Evolutionary conservation across 2,113 vertebrate genomes (phyloP).

Genomic region (Dromiciops gliroides): DNA sequence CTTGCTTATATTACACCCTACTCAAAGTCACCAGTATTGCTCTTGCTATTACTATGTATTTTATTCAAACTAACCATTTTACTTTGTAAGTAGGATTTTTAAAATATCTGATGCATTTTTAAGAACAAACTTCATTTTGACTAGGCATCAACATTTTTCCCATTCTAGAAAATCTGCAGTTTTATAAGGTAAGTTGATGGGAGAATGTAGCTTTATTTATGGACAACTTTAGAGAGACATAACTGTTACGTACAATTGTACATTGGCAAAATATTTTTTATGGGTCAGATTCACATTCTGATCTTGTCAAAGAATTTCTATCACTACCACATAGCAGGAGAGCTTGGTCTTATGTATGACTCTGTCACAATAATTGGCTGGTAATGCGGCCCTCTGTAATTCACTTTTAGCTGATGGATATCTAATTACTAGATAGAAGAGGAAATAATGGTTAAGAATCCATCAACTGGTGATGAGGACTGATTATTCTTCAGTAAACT

Average conservation of each 20-base stretch:
- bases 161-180: constrained; percentile 13
- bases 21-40: not conserved
- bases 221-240: not conserved
- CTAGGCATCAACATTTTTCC: constrained; percentile 1
- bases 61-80: not conserved
- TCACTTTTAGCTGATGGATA: constrained; percentile 50
- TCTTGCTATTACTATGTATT: not conserved
- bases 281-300: constrained; percentile 22
- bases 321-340: constrained; percentile 3
- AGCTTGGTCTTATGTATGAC: not conserved
- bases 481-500: constrained; percentile 35
- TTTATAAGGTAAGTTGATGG: constrained; percentile 25
- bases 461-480: not conserved
- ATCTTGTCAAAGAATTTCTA: constrained; percentile 12
- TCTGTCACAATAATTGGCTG: constrained; percentile 5
- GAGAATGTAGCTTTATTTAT: constrained; percentile 21
- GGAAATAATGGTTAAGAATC: constrained; percentile 43
- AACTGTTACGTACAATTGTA: not conserved
- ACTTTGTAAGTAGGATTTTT: not conserved
- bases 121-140: not conserved
- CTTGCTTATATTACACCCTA: not conserved
- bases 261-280: not conserved
- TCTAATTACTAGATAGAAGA: constrained; percentile 51
- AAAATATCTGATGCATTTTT: not conserved
- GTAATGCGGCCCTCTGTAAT: constrained; percentile 21